Conservation (phyloP, 2,888 invertebrate genomes). For the Fabriciana adippe region DNA sequence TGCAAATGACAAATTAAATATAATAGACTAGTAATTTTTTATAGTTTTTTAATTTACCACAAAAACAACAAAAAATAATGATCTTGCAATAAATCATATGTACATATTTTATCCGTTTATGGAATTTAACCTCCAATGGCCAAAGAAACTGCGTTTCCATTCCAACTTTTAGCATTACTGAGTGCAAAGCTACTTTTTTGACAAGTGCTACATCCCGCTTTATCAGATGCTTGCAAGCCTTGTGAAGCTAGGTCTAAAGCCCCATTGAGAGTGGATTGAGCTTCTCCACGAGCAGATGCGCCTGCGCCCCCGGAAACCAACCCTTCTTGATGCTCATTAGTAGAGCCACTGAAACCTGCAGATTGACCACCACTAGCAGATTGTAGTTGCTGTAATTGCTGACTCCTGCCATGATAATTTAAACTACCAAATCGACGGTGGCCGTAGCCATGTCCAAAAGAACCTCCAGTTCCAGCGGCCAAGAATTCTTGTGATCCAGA, state of each 20-base stretch:
- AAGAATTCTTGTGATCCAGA: background rate
- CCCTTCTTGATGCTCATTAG: background rate
- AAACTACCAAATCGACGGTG: background rate
- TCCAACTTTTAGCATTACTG: slow-evolving; percentile 71
- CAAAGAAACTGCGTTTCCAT: slow-evolving; percentile 67
- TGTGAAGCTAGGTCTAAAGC: slow-evolving; percentile 63
- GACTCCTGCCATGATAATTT: background rate
- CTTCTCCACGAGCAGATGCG: background rate
- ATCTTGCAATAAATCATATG: too few relatives aligned
- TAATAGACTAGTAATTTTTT: too few relatives aligned
- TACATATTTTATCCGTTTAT: too few relatives aligned
- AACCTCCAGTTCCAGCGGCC: background rate
- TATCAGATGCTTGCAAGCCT: slow-evolving; percentile 54
- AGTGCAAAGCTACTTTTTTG: slow-evolving; percentile 65
- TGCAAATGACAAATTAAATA: too few relatives aligned
- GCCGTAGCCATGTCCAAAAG: slow-evolving; percentile 1
- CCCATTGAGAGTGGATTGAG: slow-evolving; percentile 53
- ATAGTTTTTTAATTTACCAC: too few relatives aligned
- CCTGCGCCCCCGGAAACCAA: background rate
- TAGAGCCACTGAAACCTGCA: background rate
- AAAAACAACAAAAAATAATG: too few relatives aligned
- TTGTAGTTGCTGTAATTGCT: slow-evolving; percentile 1
- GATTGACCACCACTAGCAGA: background rate
- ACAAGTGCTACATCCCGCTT: slow-evolving; percentile 60
- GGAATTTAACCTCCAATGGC: slow-evolving; percentile 63